Evolutionary conservation across 2,113 vertebrate genomes (phyloP).

Genomic region (Bubo bubo): DNA sequence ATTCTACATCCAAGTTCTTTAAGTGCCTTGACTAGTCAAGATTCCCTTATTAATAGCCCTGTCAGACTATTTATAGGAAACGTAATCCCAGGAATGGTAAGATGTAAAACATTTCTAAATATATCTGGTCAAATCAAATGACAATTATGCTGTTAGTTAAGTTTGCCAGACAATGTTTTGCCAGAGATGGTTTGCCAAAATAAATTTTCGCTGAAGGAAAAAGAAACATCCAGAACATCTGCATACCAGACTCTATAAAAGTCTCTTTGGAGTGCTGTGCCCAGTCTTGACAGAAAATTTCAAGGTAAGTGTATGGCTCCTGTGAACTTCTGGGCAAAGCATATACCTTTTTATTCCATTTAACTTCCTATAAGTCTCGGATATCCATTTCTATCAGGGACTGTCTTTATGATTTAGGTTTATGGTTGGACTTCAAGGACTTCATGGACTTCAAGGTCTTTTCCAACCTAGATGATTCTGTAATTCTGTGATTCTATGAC

Average conservation of each 20-base stretch:
- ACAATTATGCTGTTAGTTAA: constrained; percentile 48
- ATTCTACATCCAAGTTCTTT: not conserved
- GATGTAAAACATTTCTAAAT: constrained; percentile 55
- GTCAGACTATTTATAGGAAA: constrained; percentile 44
- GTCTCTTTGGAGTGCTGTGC: constrained; percentile 39
- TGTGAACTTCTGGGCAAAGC: not conserved
- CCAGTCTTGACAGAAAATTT: constrained; percentile 47
- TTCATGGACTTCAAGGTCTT: too few relatives aligned
- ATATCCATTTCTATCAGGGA: not conserved
- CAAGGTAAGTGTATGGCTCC: constrained; percentile 43
- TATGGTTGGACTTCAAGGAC: too few relatives aligned
- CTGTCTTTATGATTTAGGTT: not conserved
- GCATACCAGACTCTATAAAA: constrained; percentile 55
- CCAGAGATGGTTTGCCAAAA: constrained; percentile 47
- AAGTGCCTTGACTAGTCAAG: not conserved
- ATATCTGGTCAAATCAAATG: constrained; percentile 50
- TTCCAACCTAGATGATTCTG: too few relatives aligned
- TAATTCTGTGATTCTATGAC: not conserved
- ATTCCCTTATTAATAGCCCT: constrained; percentile 21
- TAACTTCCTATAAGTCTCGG: not conserved
- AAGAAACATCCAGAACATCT: constrained; percentile 42
- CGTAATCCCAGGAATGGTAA: not conserved
- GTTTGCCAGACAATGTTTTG: constrained; percentile 49
- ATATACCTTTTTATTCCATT: not conserved
- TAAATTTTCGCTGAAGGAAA: constrained; percentile 42